Percentiles rank a stretch among this genome's conserved stretches.
Evolutionary conservation across 2,797 vertebrate genomes (phyloP).

Genomic region (Antennarius maculatus): DNA sequence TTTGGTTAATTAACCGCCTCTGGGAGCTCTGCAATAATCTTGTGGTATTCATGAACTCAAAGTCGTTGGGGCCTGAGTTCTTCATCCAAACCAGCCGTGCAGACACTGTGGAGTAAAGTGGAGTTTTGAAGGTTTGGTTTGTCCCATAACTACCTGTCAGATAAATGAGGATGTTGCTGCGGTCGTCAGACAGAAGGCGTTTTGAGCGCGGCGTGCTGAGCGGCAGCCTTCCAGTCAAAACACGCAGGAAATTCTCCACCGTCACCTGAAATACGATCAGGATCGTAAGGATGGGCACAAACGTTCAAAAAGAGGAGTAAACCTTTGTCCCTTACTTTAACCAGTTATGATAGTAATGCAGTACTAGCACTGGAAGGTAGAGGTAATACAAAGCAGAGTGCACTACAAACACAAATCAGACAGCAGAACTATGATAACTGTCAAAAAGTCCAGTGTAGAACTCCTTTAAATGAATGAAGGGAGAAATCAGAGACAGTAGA

Average conservation of each 20-base stretch:
- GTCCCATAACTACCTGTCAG: slow-evolving; percentile 87
- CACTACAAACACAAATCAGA: too few species aligned
- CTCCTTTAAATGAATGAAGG: too few species aligned
- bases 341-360: too few species aligned
- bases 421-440: too few species aligned
- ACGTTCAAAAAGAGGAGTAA: neutral
- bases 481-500: too few species aligned
- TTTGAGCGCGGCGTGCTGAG: slow-evolving; percentile 95
- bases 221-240: slow-evolving; percentile 94
- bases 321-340: too few species aligned
- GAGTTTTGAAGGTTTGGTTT: neutral
- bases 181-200: slow-evolving; percentile 95
- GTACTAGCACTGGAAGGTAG: too few species aligned
- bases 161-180: slow-evolving; percentile 98
- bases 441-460: too few species aligned
- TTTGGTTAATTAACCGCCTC: too few species aligned
- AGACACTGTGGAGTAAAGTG: neutral
- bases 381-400: too few species aligned
- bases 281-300: neutral
- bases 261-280: slow-evolving; percentile 85
- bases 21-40: too few species aligned
- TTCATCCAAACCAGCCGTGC: neutral
- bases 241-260: slow-evolving; percentile 95
- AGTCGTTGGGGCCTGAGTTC: neutral
- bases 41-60: neutral